phyloP scores from a whole-genome alignment of 2,888 invertebrate species.

The Cataglyphis rosenhaueri region DNA sequence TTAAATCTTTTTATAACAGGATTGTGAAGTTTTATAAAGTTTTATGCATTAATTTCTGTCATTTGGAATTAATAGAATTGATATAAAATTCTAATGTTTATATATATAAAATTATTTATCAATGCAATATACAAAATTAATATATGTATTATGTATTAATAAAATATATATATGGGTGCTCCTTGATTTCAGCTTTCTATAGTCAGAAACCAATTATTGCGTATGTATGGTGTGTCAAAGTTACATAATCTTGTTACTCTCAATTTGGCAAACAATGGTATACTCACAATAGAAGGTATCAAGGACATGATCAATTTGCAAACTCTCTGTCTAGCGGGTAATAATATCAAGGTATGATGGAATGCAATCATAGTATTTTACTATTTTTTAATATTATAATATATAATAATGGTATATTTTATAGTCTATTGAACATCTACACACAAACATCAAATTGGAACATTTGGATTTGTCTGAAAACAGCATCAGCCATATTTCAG shows the following conservation, averaged over 20 bases:
- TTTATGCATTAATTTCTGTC: not conserved
- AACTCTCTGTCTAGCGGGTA: constrained; percentile 94
- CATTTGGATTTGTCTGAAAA: constrained; percentile 96
- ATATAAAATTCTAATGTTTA: no score
- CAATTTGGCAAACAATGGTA: constrained; percentile 95
- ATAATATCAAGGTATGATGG: constrained; percentile 92
- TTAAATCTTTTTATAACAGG: no score
- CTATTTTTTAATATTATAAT: not conserved
- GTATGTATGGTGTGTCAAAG: constrained; percentile 95
- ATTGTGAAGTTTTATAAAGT: constrained; percentile 2
- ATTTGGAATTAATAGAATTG: constrained; percentile 91
- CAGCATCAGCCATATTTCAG: constrained; percentile 93
- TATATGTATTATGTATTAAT: not conserved
- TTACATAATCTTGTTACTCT: constrained; percentile 92
- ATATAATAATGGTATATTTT: constrained; percentile 2
- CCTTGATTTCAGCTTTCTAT: constrained; percentile 90
- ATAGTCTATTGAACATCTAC: constrained; percentile 94
- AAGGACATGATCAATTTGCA: constrained; percentile 93
- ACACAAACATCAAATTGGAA: constrained; percentile 92
- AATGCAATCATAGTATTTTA: constrained; percentile 27
- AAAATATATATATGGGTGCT: not conserved
- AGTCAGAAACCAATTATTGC: constrained; percentile 93
- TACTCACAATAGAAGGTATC: constrained; percentile 95
- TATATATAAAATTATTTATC: not conserved
- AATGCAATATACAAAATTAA: not conserved